Evolutionary conservation across 2,888 invertebrate species (phyloP), one percentile per base, ranked within the genome.

Genomic region (Hydriomena furcata): DNA sequence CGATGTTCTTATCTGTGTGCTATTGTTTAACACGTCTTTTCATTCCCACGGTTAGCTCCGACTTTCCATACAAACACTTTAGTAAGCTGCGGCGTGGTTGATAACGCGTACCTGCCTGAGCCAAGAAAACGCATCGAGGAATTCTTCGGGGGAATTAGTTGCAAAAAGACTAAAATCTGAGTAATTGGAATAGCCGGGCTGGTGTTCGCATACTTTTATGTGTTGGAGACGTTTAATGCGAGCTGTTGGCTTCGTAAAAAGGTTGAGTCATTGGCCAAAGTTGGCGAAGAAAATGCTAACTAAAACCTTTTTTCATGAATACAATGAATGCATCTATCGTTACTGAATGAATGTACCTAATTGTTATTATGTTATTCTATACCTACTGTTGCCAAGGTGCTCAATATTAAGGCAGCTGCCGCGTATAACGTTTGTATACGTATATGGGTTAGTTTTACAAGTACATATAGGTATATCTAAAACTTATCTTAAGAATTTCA

Each of bases 1-100:
- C 81, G 77, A 73, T 72, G 78, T 61, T 81, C 80, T 89, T 89
- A 89, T 89, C 90, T 89, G 65, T 53, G 42, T 65, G 76, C 84
- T 79, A 90, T 89, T 89, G 89, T 89, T 89, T 87, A 86, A 90
- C 85, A 79, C 79, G 82, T 80, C 84, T 82, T 83, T 85, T 88
- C 75, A 82, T 88, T 90, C 89, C 90, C 89, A 89, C 90, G 90
- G 79, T 83, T 79, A 79, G 57, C 63, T 35, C 43, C 38, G 37
- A 24, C 42, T 23, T 8, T 34, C 7, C 2, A 30, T 52, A 52
- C 23, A 7, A 25, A 44, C 47, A 12, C 8, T 35, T n/a, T 1
- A 24, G 74, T 69, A 48, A 40, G 61, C 65, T 68, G 67, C 73
- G 71, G 57, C 64, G 61, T 63, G 56, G 63, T 79, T 85, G 90